These are phyloP conservation scores for Vanessa atalanta DNA, from an alignment of 1,140 invertebrate genomes.

Conservation along the genomic window DNA sequence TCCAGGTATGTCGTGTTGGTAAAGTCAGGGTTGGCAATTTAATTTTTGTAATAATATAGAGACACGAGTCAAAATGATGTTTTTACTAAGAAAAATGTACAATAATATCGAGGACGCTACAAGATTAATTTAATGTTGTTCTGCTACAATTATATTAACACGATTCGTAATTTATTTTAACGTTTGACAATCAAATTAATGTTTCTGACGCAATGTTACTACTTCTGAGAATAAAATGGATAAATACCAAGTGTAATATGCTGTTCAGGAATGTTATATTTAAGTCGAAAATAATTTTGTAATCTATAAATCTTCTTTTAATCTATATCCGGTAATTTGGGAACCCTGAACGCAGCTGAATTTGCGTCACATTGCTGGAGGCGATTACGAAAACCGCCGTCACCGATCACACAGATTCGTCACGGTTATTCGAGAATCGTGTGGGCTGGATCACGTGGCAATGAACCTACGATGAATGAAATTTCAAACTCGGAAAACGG, in stretches of 20 bases:
- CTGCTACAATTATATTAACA: too few species aligned
- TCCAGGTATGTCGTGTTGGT: conserved; percentile 35
- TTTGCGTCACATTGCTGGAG: conserved; percentile 20
- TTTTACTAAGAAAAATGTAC: too few species aligned
- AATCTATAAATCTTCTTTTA: not conserved
- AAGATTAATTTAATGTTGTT: too few species aligned
- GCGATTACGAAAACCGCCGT: conserved; percentile 27
- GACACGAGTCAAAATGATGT: too few species aligned
- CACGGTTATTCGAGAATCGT: conserved; percentile 24
- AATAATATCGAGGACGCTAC: too few species aligned
- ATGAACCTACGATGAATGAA: not conserved
- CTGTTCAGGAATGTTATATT: not conserved
- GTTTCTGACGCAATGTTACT: too few species aligned
- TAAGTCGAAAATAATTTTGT: too few species aligned
- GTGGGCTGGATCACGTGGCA: conserved; percentile 7
- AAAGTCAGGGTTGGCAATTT: conserved; percentile 11
- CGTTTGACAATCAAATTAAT: too few species aligned
- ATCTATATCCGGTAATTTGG: not conserved
- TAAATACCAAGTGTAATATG: too few species aligned
- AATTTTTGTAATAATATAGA: not conserved
- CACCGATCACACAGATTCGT: conserved; percentile 15
- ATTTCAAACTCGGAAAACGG: not conserved
- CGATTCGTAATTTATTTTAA: too few species aligned
- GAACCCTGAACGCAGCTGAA: conserved; percentile 13
- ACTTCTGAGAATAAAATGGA: too few species aligned